Base-by-base conservation (phyloP, 2,888 invertebrate genomes). In the Allolobophora icterica region DNA sequence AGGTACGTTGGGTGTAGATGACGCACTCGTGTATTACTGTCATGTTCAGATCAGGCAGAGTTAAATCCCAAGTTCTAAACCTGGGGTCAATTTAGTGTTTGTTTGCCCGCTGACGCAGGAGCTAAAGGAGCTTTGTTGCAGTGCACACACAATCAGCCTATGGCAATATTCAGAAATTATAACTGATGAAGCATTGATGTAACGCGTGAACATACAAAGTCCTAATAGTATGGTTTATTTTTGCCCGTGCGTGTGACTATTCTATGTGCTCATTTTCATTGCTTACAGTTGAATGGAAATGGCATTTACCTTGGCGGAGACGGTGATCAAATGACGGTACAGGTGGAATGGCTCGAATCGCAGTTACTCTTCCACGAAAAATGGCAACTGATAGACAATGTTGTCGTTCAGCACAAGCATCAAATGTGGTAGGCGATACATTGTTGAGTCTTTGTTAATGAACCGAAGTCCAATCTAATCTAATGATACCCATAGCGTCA, bases 341-440 rank as follows among this genome's bases (percentile, higher is more conserved):
- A 97, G 93, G 96, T 97, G 90, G 97, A 97, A 94, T 97, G 97
- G 97, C 96, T 97, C 94, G 97, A 97, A 95, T 97, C 97, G 90
- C 97, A 97, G 94, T 96, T 97, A 91, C 96, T 97, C 91, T 97
- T 97, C 95, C 97, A 97, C 95, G 97, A 97, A 92, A 97, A 97
- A 92, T 97, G 97, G 95, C 97, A 97, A 95, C 97, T 97, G 94
- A 97, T 97, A 95, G 97, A 97, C 95, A 97, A 97, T 95, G 97
- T 97, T 89, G 97, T 97, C 94, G 96, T 97, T 93, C 96, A 97
- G 92, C 97, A 97, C 95, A 97, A 97, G 95, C 97, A 97, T 94
- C 97, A 97, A 95, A 97, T 97, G 97, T 97, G 97, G 97, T 97
- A 95, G n/a, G 19, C 89, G 42, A 15, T 1, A 35, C 40, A 24